Conservation (phyloP, 1,140 invertebrate genomes). For the Leptestheria dahalacensis region DNA sequence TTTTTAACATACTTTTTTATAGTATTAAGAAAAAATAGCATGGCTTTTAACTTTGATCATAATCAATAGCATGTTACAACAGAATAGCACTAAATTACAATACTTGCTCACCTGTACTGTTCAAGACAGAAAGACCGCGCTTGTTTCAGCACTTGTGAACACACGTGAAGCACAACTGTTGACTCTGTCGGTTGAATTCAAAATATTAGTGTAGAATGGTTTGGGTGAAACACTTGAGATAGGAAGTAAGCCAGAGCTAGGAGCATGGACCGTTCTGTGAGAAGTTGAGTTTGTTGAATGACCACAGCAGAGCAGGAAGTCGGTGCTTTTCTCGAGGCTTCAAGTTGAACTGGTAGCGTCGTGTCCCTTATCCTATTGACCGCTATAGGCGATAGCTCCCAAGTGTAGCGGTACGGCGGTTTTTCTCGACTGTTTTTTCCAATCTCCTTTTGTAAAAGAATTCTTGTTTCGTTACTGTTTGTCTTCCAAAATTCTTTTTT, state of each 20-base stretch:
- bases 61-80: too few species aligned
- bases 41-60: too few species aligned
- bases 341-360: not conserved
- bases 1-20: not conserved
- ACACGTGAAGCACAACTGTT: too few species aligned
- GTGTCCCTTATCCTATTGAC: not conserved
- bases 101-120: too few species aligned
- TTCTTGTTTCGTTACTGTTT: not conserved
- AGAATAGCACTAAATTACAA: too few species aligned
- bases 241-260: not conserved
- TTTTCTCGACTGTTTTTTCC: not conserved
- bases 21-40: not conserved
- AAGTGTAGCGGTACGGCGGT: not conserved
- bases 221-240: not conserved
- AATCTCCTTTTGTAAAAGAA: not conserved
- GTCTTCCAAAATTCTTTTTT: not conserved
- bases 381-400: not conserved
- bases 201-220: not conserved
- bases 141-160: too few species aligned
- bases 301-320: not conserved
- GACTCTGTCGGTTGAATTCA: too few species aligned
- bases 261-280: too few species aligned
- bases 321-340: not conserved
- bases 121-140: too few species aligned
- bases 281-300: not conserved